A percentile compares a stretch with the other conserved stretches of the same genome.
These are phyloP conservation scores for Halcyon smyrnensis DNA, from an alignment of 2,797 vertebrate species.

Conservation along the genomic window DNA sequence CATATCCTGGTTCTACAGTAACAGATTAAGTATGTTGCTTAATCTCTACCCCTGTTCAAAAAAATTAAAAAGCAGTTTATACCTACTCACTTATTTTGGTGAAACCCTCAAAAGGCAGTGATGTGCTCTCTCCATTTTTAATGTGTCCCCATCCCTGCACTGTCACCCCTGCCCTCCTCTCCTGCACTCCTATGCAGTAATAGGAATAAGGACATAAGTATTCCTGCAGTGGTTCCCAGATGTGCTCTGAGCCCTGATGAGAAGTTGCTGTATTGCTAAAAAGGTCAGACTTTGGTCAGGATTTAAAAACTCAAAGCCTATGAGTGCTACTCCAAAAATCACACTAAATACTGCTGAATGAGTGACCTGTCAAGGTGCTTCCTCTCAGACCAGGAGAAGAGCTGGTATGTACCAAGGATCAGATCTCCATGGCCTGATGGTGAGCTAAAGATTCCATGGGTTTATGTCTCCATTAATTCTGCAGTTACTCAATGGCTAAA, in stretches of 20 bases:
- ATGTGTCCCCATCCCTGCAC: accelerated
- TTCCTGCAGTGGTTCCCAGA: not conserved
- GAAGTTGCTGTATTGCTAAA: not conserved
- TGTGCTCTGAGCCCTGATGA: not conserved
- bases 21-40: not conserved
- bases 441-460: not conserved
- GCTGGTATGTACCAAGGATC: not conserved
- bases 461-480: not conserved
- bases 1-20: not conserved
- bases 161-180: not conserved
- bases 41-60: not conserved
- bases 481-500: not conserved
- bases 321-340: not conserved
- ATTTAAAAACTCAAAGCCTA: not conserved
- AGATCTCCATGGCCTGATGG: not conserved
- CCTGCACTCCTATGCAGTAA: not conserved
- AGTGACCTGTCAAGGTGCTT: not conserved
- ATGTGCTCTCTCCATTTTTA: not conserved
- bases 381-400: not conserved
- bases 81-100: not conserved
- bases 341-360: not conserved
- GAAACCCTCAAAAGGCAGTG: not conserved
- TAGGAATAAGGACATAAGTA: not conserved
- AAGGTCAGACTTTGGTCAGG: not conserved
- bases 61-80: not conserved